A percentile compares a stretch with the other conserved stretches of the same genome.
These are phyloP conservation scores for Mythimna vitellina DNA, from an alignment of 2,888 invertebrate species.

Conservation along the genomic window DNA sequence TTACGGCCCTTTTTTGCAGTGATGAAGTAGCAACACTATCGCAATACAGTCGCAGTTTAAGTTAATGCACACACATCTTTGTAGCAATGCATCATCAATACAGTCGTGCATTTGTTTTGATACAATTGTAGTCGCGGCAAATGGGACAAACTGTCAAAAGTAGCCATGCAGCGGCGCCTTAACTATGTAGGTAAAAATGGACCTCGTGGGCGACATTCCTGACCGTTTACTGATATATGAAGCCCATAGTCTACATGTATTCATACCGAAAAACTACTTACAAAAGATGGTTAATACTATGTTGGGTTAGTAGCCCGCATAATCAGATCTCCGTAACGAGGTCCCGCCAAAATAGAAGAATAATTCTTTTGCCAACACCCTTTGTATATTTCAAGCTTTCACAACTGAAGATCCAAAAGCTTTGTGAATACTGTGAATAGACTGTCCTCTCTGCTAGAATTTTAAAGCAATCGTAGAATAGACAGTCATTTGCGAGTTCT, in stretches of 20 bases:
- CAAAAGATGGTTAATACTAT: conserved; percentile 62
- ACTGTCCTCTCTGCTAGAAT: conserved; percentile 56
- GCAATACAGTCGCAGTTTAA: too few relatives aligned
- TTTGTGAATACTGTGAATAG: conserved; percentile 70
- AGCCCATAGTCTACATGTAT: background rate
- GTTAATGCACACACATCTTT: too few relatives aligned
- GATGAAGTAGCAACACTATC: too few relatives aligned
- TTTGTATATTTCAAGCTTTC: conserved; percentile 70
- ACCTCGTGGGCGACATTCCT: too few relatives aligned
- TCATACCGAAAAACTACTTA: conserved; percentile 49
- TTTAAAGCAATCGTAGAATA: conserved; percentile 63
- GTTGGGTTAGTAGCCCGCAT: conserved; percentile 68
- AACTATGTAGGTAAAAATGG: too few relatives aligned
- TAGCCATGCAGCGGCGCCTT: too few relatives aligned
- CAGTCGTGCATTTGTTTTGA: too few relatives aligned
- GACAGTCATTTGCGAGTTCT: conserved; percentile 44
- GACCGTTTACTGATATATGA: too few relatives aligned
- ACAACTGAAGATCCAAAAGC: conserved; percentile 63
- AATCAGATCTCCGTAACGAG: conserved; percentile 71
- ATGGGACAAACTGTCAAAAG: too few relatives aligned
- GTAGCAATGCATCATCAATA: too few relatives aligned
- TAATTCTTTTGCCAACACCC: conserved; percentile 70
- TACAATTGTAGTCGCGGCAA: too few relatives aligned
- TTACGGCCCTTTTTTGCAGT: too few relatives aligned
- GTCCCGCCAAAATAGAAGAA: conserved; percentile 70